Conservation (phyloP, 1,140 invertebrate species). For the Andricus grossulariae region DNA sequence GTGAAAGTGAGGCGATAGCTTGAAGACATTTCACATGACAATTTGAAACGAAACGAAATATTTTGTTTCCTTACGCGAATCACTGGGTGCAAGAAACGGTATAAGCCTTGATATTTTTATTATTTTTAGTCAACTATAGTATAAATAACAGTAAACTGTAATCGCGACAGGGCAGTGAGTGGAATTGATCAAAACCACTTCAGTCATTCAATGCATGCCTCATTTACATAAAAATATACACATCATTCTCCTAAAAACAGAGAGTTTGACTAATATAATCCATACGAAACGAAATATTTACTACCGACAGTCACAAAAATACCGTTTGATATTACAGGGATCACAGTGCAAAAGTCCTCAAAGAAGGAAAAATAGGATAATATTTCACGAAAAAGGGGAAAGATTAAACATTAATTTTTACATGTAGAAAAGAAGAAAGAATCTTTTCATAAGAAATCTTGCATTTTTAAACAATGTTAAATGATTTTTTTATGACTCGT, state of each 20-base stretch:
- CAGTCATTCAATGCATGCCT: conserved; percentile 3
- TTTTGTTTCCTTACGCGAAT: conserved; percentile 7
- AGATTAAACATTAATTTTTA: too few relatives aligned
- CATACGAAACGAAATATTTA: too few relatives aligned
- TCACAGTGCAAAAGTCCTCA: too few relatives aligned
- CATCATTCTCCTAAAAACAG: conserved; percentile 2
- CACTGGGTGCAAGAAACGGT: neutral
- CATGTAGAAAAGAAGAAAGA: too few relatives aligned
- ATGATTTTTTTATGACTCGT: too few relatives aligned
- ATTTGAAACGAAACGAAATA: neutral
- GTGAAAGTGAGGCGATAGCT: neutral
- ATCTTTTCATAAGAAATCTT: too few relatives aligned
- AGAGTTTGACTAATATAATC: neutral
- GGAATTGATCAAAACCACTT: conserved; percentile 5
- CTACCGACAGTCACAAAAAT: too few relatives aligned
- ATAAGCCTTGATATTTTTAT: neutral
- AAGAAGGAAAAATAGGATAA: too few relatives aligned
- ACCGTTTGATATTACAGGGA: too few relatives aligned
- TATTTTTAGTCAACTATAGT: neutral
- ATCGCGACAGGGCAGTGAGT: conserved; percentile 2
- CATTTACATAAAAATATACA: conserved; percentile 11
- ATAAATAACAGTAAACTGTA: neutral
- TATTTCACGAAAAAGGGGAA: too few relatives aligned
- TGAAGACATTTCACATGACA: neutral
- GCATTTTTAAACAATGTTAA: too few relatives aligned